phyloP scores from a whole-genome alignment of 2,113 vertebrate genomes.

The Speoplatyrhinus poulsoni region DNA sequence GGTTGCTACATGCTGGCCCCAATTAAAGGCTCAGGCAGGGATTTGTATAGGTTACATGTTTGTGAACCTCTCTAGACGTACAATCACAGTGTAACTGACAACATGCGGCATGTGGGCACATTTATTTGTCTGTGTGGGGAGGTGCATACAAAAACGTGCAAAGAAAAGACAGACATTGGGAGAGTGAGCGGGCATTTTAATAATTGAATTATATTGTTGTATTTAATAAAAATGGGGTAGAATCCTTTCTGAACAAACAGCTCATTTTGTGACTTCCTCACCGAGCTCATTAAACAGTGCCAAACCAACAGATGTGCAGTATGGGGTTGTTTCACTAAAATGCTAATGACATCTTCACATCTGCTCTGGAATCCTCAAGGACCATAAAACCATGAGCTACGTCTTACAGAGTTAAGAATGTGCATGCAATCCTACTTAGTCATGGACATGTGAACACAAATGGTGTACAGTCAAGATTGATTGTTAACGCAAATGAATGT shows the following conservation, averaged over 20 bases:
- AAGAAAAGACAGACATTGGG: background rate
- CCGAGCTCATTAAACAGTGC: slow-evolving; percentile 20
- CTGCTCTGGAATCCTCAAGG: background rate
- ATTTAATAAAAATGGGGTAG: background rate
- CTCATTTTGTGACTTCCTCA: slow-evolving; percentile 8
- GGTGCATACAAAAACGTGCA: background rate
- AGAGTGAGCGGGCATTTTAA: background rate
- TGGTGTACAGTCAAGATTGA: slow-evolving; percentile 3
- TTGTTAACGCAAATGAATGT: background rate
- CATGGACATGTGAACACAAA: too few relatives aligned
- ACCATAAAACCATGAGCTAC: background rate
- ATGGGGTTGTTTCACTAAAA: slow-evolving; percentile 19
- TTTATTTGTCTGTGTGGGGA: background rate
- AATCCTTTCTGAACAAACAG: background rate
- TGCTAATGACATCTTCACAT: slow-evolving; percentile 19
- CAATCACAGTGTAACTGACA: background rate
- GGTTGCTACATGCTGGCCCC: slow-evolving; percentile 28
- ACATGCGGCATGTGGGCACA: background rate
- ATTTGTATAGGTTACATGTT: slow-evolving; percentile 13
- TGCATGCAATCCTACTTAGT: too few relatives aligned
- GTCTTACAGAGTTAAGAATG: background rate
- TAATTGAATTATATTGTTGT: background rate
- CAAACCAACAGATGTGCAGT: slow-evolving; percentile 6
- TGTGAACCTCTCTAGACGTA: background rate
- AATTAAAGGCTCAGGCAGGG: slow-evolving; percentile 6